Base-by-base conservation (phyloP, 2,888 invertebrate genomes). In the Leptopilina drosophilae region DNA sequence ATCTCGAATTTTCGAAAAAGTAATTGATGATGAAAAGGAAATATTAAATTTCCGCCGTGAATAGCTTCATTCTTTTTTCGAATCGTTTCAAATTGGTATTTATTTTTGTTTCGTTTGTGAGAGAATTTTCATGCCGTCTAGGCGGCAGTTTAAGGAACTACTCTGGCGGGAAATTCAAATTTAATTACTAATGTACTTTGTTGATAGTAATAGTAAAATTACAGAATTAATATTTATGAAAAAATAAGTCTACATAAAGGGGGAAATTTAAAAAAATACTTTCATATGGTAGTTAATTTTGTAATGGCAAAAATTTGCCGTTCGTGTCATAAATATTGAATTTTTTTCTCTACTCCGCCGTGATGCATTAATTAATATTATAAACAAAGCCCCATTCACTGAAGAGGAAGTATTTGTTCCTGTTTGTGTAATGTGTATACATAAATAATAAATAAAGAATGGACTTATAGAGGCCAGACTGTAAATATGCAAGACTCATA, bases 301-400 rank as follows among this genome's bases (percentile, higher is more conserved):
- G 3, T 33, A 46, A 20, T 67, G 20, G 20, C 46, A 46, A 67
- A 46, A 67, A 46, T 46, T 15, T 20, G 11, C 15, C 40, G 46
- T 67, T 67, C 46, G 67, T 67, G 14, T 20, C 67, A 67, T 49
- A 67, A 67, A 67, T 67, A 49, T 46, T 12, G 0, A 49, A 49
- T 20, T 49, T 20, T 67, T 49, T 33, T 33, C 33, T 67, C 42
- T 20, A 15, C 33, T 33, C 33, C 49, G 42, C n/a, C 46, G 67
- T 46, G 20, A 67, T 67, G 20, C 20, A 20, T 11, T 20, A 20
- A 20, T 11, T 20, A 20, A 67, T 67, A 67, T 49, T 67, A 20
- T 12, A 49, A 8, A 5, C 12, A 42, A n/a, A 67, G 4, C 20
- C 15, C n/a, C 20, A 46, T 49, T 67, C 12, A 11, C 14, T 46